phyloP scores from a whole-genome alignment of 2,113 vertebrate genomes.

The Ardeotis arabs region DNA sequence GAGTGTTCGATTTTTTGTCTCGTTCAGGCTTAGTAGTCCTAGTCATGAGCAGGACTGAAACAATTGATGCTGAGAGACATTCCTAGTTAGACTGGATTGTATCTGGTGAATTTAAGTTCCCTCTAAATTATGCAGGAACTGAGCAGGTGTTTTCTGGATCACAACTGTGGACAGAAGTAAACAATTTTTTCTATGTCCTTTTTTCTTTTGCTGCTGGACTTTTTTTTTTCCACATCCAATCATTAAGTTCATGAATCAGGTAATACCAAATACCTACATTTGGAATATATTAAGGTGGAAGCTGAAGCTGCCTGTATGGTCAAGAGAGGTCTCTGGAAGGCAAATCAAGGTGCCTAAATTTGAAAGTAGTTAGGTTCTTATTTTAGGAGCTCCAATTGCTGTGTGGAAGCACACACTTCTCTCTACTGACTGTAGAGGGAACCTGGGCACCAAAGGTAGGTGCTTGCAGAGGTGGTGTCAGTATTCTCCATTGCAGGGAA shows the following conservation, averaged over 20 bases:
- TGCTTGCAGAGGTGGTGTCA: background rate
- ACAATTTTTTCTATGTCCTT: background rate
- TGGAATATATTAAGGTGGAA: background rate
- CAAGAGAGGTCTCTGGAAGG: background rate
- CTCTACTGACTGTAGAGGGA: slow-evolving; percentile 26
- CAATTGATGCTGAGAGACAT: background rate
- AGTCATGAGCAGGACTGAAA: background rate
- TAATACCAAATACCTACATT: background rate
- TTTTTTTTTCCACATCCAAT: background rate
- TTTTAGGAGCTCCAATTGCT: background rate
- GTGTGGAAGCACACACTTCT: background rate
- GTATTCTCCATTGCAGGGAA: background rate
- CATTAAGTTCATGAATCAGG: background rate
- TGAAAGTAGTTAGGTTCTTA: background rate
- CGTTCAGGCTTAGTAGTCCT: background rate
- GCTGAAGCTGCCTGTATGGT: background rate
- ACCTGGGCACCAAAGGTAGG: slow-evolving; percentile 4
- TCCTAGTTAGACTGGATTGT: background rate
- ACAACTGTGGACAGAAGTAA: background rate
- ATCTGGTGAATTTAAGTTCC: background rate
- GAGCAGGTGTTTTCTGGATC: background rate
- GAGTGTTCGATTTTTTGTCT: background rate
- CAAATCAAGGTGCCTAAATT: background rate
- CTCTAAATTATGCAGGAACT: background rate
- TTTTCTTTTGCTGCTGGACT: background rate